A percentile compares a stretch with the other conserved stretches of the same genome.
These are phyloP conservation scores for Neosilurus mollespiculum DNA, from an alignment of 2,797 vertebrate genomes.

Conservation along the genomic window DNA sequence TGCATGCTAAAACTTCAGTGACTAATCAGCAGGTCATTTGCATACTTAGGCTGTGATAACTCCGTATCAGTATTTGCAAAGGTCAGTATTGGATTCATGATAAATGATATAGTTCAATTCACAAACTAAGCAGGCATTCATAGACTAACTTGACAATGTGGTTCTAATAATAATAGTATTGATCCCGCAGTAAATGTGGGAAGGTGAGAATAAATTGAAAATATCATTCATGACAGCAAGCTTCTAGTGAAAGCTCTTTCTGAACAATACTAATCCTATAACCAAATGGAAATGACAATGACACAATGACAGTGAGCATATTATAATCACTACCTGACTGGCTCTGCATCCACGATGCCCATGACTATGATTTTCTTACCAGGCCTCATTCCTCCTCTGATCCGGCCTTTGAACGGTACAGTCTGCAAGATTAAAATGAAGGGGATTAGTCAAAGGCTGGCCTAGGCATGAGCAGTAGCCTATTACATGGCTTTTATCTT, in stretches of 20 bases:
- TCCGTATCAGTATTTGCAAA: neutral
- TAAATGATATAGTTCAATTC: neutral
- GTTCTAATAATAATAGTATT: slow-evolving; percentile 9
- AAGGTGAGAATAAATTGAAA: neutral
- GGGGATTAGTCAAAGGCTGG: slow-evolving; percentile 58
- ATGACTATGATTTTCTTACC: slow-evolving; percentile 98
- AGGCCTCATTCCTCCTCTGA: slow-evolving; percentile 95
- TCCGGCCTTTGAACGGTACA: slow-evolving; percentile 94
- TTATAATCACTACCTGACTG: slow-evolving; percentile 79
- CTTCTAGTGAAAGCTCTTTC: neutral
- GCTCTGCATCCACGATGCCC: slow-evolving; percentile 95
- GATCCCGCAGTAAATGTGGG: neutral
- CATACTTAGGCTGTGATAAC: neutral
- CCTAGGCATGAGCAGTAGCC: slow-evolving; percentile 41
- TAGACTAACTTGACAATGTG: neutral
- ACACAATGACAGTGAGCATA: neutral
- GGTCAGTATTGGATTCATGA: too few relatives aligned
- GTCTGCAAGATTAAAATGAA: slow-evolving; percentile 75
- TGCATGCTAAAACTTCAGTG: neutral
- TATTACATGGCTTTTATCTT: slow-evolving; percentile 13
- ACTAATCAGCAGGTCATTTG: neutral
- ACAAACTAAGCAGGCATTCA: neutral
- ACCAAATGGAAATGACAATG: neutral
- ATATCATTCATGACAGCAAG: neutral
- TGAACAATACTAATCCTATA: neutral